Base-by-base conservation (phyloP, 2,888 invertebrate species). In the Apamea epomidion region DNA sequence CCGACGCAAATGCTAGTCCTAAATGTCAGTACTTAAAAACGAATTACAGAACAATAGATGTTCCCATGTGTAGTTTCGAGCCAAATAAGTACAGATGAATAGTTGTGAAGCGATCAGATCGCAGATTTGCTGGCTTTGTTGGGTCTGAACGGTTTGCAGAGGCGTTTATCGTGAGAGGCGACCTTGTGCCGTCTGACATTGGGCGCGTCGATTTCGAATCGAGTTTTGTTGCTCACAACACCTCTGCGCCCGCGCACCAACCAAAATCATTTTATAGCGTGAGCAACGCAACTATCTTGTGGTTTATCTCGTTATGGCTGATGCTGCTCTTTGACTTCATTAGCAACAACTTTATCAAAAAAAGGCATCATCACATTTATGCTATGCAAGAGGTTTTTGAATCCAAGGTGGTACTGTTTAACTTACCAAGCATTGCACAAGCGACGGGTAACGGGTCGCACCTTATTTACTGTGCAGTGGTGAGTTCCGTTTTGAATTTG, bases 111-210 rank as follows among this genome's bases (percentile, higher is more conserved):
- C 86, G 88, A 90, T 91, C 88, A 82, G 87, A 90, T 92, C 86
- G 85, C 88, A 89, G 89, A 91, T 92, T 91, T 90, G 88, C 87
- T 89, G 85, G 88, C 89, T 91, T 91, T 89, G 89, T 89, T 83
- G 82, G 88, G 79, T 81, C 86, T 85, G 87, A 88, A 91, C 83
- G 84, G 85, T 91, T 91, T 91, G 92, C 92, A 91, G 92, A 93
- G 93, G 94, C 92, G 94, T 92, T 92, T 91, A 92, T 92, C 92
- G 95, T 94, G 95, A 96, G 94, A 93, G 95, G 95, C 91, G 94
- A 94, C 96, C 96, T 96, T 96, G 95, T 89, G 83, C 82, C 83
- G 92, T 92, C 93, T 96, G 95, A 95, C 96, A 96, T 96, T 96
- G 96, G 93, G 90, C 90, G 86, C 91, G 90, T 89, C 90, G 94